Conservation (phyloP, 2,797 vertebrate species). For the Hypotaenidia philippensis region DNA sequence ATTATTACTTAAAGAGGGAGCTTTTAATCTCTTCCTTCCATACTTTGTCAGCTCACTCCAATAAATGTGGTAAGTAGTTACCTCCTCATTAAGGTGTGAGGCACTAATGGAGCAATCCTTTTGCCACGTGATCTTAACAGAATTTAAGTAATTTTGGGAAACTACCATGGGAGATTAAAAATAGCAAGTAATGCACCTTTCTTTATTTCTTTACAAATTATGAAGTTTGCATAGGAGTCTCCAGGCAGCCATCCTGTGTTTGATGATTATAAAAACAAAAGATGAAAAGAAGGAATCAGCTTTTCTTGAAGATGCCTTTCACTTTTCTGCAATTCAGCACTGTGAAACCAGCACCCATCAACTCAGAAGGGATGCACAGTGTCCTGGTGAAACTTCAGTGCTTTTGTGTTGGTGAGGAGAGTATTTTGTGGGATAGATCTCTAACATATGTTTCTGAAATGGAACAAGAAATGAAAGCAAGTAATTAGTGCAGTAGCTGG, state of each 20-base stretch:
- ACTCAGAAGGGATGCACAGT: neutral
- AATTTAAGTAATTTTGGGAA: neutral
- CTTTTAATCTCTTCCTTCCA: neutral
- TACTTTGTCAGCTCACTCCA: neutral
- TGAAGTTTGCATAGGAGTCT: conserved; percentile 10
- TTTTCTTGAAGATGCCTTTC: conserved; percentile 18
- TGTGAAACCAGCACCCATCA: neutral
- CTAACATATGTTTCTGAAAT: neutral
- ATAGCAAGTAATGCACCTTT: neutral
- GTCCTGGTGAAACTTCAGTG: neutral
- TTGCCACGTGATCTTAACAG: neutral
- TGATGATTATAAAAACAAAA: conserved; percentile 21
- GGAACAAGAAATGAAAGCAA: neutral
- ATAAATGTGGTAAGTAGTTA: neutral
- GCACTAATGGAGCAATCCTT: neutral
- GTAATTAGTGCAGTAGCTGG: neutral
- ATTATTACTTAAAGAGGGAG: neutral
- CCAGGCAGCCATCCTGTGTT: conserved; percentile 1
- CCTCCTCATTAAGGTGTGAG: neutral
- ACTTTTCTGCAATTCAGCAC: conserved; percentile 10
- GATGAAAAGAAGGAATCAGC: conserved; percentile 34
- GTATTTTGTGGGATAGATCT: neutral
- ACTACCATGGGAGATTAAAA: neutral
- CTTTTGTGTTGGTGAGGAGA: neutral
- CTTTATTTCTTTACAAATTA: conserved; percentile 21